Evolutionary conservation across 2,797 vertebrate genomes (phyloP).

Genomic region (Dipus sagitta): DNA sequence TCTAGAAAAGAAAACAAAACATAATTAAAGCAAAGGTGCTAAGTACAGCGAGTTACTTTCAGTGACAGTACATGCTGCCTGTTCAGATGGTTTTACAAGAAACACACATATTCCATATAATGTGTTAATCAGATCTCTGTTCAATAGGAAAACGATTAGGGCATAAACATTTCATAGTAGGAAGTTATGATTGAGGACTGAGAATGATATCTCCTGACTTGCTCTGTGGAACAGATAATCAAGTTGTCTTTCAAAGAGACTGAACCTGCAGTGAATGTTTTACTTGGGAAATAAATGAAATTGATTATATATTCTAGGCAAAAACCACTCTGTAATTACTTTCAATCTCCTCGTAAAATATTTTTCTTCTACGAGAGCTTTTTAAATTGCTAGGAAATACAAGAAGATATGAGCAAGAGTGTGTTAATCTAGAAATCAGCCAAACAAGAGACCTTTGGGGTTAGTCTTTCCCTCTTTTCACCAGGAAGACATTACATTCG

Average conservation of each 20-base stretch:
- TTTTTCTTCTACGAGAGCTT: slow-evolving; percentile 65
- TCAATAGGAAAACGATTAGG: slow-evolving; percentile 74
- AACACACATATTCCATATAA: slow-evolving; percentile 70
- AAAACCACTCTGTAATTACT: slow-evolving; percentile 62
- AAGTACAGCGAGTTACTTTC: slow-evolving; percentile 69
- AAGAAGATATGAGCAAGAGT: not conserved
- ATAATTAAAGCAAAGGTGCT: not conserved
- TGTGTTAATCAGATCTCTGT: slow-evolving; percentile 61
- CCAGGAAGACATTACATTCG: not conserved
- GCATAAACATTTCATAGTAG: slow-evolving; percentile 80
- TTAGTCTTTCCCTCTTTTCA: not conserved
- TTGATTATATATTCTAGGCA: slow-evolving; percentile 70
- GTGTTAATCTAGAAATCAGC: not conserved
- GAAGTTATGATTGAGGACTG: slow-evolving; percentile 71
- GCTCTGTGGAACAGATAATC: slow-evolving; percentile 75
- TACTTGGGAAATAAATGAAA: slow-evolving; percentile 79
- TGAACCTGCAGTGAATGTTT: slow-evolving; percentile 71
- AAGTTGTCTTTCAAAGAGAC: slow-evolving; percentile 76
- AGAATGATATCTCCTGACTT: slow-evolving; percentile 76
- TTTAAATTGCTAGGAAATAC: slow-evolving; percentile 60
- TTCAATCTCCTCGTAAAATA: slow-evolving; percentile 72
- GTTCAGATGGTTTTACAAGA: slow-evolving; percentile 73
- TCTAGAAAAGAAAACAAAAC: slow-evolving; percentile 39
- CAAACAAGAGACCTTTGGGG: not conserved
- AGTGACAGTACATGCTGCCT: slow-evolving; percentile 27